Evolutionary conservation across 2,113 vertebrate genomes (phyloP), one percentile per base, ranked within the genome.

Genomic region (Paracanthobrama guichenoti): DNA sequence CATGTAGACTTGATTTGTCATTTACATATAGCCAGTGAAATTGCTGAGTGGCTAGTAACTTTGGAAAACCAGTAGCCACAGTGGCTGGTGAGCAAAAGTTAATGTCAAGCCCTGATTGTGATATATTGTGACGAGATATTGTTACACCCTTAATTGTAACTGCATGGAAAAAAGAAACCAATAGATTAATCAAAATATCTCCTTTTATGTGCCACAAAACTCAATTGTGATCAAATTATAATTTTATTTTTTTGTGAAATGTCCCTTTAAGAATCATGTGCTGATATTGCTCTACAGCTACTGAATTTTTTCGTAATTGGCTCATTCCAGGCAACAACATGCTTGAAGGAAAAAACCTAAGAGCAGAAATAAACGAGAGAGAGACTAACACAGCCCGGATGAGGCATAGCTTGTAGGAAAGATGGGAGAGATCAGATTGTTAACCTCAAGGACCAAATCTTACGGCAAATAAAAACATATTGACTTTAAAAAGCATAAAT

Each of bases 401-500:
- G 60, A 79, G 57, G 53, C 73, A 5, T 55, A 76, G 73, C 73
- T 76, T 1, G 46, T 76, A 9, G 48, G 48, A 53, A 22, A 73
- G 22, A 44, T 24, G 2, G 11, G 22, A 35, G 76, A 66, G 59
- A 66, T 66, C 13, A 35, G 35, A 18, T n/a, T 8, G 39, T 64
- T 48, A 62, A 80, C 78, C 78, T 59, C 26, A 12, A 39, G 60
- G 59, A 50, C n/a, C 16, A 64, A 66, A 28, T 80, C 77, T 79
- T 46, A 26, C 7, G 22, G 57, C 35, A 5, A 80, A 62, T 44
- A 46, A 44, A 79, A 79, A 14, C 57, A 79, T 79, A 79, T 79
- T 62, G 59, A 79, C 77, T 80, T 50, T 46, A 28, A 79, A 79
- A 50, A 76, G 26, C 46, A 46, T 64, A 78, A 60, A 78, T 60